Evolutionary conservation across 2,888 invertebrate genomes (phyloP), one percentile per base, ranked within the genome.

Genomic region (Tetranychus truncatus): DNA sequence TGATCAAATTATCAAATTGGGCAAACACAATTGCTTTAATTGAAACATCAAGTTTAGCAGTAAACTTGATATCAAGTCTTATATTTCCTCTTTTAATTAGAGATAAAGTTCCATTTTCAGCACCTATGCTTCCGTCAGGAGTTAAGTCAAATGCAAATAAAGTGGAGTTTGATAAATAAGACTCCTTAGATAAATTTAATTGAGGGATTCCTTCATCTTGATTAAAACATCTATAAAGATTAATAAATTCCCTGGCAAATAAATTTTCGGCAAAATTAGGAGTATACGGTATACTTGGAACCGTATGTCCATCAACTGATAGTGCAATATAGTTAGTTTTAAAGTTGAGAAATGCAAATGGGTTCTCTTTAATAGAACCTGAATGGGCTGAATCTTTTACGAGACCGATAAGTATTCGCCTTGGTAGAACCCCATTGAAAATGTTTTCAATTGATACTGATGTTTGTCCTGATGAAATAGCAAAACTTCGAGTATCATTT

Each of bases 381-480:
- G 78, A 78, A 73, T 79, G 79, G 0, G 79, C 78, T 6, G 75
- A 66, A 72, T 77, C 78, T 9, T 77, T 46, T 0, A 80, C 78
- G 66, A 81, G 80, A 6, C 79, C 80, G 11, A 82, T 45, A 44
- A 81, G 77, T 11, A 81, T 76, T 66, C 80, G 76, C 75, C 80
- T 79, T 1, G 82, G 82, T n/a, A 81, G 74, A 74, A 79, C 79
- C 0, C 80, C 80, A 4, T 79, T 66, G 75, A 81, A 81, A 11
- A 81, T 67, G 73, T 82, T 81, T 72, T 82, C 81, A 69, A 81
- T 76, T 0, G 79, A 77, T 75, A 80, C 79, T 18, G 78, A 78
- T 66, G 78, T 79, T 24, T 79, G 78, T 11, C 78, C 78, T 79
- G 75, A 77, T 24, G 7, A 80, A 34, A 81, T 77, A 0, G 79